Percentiles rank a stretch among this genome's conserved stretches.
phyloP scores from a whole-genome alignment of 2,797 vertebrate genomes.

The Petrocephalus schoutedeni region DNA sequence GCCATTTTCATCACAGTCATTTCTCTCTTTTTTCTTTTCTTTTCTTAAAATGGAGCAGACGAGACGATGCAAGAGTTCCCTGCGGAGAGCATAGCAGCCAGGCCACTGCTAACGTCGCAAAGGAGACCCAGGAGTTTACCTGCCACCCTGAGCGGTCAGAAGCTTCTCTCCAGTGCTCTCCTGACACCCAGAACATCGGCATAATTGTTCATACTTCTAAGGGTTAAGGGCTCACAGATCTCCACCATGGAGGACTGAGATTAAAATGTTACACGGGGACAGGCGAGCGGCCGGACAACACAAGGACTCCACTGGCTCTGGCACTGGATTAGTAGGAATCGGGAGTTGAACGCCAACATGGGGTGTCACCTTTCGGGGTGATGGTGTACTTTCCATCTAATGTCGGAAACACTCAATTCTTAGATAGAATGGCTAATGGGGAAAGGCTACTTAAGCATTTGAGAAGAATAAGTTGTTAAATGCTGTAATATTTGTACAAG shows the following conservation, averaged over 20 bases:
- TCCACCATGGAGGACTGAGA: background rate
- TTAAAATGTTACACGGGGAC: slow-evolving; percentile 15
- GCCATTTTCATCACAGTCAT: slow-evolving; percentile 18
- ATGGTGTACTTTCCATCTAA: background rate
- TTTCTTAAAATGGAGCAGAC: background rate
- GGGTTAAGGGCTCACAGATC: background rate
- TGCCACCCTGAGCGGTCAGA: background rate
- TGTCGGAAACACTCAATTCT: background rate
- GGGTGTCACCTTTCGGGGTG: background rate
- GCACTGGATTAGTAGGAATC: background rate
- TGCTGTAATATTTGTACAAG: background rate
- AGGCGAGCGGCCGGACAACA: slow-evolving; percentile 22
- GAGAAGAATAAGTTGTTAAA: background rate
- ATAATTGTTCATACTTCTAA: background rate
- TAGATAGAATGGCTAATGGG: background rate
- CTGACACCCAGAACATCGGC: background rate
- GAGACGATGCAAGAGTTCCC: slow-evolving; percentile 27
- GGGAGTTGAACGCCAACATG: background rate
- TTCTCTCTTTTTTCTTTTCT: background rate
- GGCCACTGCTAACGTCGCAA: background rate
- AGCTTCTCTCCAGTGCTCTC: background rate
- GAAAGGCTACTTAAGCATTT: no score
- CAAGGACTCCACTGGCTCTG: slow-evolving; percentile 4
- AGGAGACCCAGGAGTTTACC: background rate
- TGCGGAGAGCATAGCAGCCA: slow-evolving; percentile 36